A percentile compares a stretch with the other conserved stretches of the same genome.
Conservation (phyloP, 2,888 invertebrate genomes). For the Eretmocerus hayati region DNA sequence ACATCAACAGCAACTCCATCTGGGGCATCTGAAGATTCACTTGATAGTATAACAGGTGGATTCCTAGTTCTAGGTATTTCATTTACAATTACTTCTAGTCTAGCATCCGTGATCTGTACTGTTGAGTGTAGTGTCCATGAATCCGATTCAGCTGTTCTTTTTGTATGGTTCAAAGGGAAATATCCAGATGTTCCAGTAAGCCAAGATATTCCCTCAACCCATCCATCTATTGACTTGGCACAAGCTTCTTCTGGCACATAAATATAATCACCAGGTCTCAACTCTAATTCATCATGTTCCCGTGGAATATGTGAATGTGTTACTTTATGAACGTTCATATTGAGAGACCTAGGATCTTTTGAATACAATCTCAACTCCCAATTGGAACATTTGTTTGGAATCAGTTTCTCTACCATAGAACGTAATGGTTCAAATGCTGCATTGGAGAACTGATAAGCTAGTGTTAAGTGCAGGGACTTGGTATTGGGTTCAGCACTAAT, state of each 20-base stretch:
- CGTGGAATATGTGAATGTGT: constrained; percentile 69
- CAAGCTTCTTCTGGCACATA: constrained; percentile 72
- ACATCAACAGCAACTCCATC: constrained; percentile 34
- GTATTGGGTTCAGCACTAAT: constrained; percentile 72
- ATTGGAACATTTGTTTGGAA: constrained; percentile 51
- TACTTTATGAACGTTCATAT: constrained; percentile 64
- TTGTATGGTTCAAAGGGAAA: constrained; percentile 75
- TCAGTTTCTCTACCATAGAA: constrained; percentile 65
- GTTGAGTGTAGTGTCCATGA: constrained; percentile 84
- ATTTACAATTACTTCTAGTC: constrained; percentile 26
- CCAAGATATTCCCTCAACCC: constrained; percentile 83
- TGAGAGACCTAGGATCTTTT: constrained; percentile 68
- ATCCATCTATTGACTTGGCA: constrained; percentile 71
- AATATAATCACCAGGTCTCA: constrained; percentile 79
- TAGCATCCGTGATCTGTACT: constrained; percentile 46
- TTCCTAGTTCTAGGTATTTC: constrained; percentile 32
- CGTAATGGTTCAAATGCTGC: constrained; percentile 66
- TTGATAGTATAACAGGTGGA: constrained; percentile 32
- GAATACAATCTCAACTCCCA: constrained; percentile 89
- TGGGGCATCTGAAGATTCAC: constrained; percentile 33
- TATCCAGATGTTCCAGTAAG: constrained; percentile 72
- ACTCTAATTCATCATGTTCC: constrained; percentile 76
- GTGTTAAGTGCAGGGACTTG: constrained; percentile 78
- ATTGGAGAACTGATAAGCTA: constrained; percentile 81
- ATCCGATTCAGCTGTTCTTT: constrained; percentile 79